Percentiles rank a stretch among this genome's conserved stretches.
Evolutionary conservation across 2,797 vertebrate species (phyloP).

Genomic region (Danio jaintianensis): DNA sequence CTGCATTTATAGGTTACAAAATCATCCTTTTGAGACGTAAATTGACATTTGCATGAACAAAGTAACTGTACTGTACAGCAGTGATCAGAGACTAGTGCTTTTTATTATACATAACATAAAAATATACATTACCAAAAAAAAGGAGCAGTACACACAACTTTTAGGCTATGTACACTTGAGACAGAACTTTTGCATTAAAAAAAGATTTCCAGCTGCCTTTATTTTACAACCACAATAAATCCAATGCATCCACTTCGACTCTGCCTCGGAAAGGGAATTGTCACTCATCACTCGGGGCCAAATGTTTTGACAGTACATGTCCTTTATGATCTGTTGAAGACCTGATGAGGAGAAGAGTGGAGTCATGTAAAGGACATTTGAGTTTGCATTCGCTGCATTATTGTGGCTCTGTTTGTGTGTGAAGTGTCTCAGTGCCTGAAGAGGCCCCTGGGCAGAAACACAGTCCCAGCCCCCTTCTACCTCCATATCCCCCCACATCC

Average conservation of each 20-base stretch:
- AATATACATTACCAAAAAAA: background rate
- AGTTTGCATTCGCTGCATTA: conserved; percentile 22
- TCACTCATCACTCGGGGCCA: conserved; percentile 24
- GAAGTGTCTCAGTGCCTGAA: conserved; percentile 78
- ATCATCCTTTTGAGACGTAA: no score
- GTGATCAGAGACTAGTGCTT: no score
- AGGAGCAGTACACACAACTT: background rate
- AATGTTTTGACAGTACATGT: conserved; percentile 27
- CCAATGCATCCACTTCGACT: background rate
- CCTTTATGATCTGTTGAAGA: conserved; percentile 29
- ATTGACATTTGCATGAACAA: no score
- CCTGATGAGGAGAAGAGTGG: conserved; percentile 5
- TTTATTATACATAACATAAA: no score
- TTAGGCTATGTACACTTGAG: background rate
- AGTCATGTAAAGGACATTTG: conserved; percentile 33
- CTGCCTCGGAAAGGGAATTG: background rate
- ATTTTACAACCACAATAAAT: background rate
- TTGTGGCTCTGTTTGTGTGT: conserved; percentile 74
- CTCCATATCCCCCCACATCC: conserved; percentile 62
- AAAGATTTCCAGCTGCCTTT: conserved; percentile 1
- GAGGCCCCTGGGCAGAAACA: conserved; percentile 77
- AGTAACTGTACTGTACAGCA: no score
- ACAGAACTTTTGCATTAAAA: background rate
- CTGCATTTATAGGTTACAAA: no score
- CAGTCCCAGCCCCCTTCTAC: conserved; percentile 73